A percentile compares a stretch with the other conserved stretches of the same genome.
phyloP scores from a whole-genome alignment of 2,113 vertebrate genomes.

The Sarotherodon lohbergeri region DNA sequence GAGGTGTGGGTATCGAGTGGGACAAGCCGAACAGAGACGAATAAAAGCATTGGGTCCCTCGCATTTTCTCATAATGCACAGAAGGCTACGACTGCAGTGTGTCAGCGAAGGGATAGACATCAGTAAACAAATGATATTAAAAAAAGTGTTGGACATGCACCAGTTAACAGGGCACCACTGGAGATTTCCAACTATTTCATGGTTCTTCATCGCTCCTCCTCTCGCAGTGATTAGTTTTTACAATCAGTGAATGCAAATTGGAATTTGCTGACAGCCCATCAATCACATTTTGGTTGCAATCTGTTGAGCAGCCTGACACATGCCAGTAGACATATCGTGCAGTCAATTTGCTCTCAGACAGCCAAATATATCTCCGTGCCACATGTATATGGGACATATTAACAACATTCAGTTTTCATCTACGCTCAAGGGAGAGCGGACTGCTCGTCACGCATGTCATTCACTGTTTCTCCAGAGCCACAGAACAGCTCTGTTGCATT shows the following conservation, averaged over 20 bases:
- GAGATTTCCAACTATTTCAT: conserved; percentile 14
- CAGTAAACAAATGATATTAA: neutral
- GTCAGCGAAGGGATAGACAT: neutral
- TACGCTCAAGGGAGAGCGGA: neutral
- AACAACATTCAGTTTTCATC: conserved; percentile 5
- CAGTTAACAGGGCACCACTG: neutral
- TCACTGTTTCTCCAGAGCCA: neutral
- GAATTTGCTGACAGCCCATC: conserved; percentile 55
- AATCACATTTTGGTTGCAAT: conserved; percentile 44
- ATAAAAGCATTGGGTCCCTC: neutral
- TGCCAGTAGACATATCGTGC: conserved; percentile 10
- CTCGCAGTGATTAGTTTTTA: conserved; percentile 48
- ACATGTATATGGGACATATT: neutral
- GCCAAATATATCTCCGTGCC: neutral
- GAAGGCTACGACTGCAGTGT: neutral
- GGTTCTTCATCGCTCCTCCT: neutral
- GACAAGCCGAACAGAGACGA: neutral
- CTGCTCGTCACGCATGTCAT: neutral
- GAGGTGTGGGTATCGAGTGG: neutral
- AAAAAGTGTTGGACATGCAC: neutral
- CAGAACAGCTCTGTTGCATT: neutral
- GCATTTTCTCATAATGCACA: conserved; percentile 8
- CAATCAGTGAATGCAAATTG: conserved; percentile 59
- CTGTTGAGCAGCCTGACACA: conserved; percentile 7
- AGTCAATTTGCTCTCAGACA: conserved; percentile 21